Percentiles rank a stretch among this genome's conserved stretches.
Conservation (phyloP, 2,113 vertebrate species). For the Mola mola region DNA sequence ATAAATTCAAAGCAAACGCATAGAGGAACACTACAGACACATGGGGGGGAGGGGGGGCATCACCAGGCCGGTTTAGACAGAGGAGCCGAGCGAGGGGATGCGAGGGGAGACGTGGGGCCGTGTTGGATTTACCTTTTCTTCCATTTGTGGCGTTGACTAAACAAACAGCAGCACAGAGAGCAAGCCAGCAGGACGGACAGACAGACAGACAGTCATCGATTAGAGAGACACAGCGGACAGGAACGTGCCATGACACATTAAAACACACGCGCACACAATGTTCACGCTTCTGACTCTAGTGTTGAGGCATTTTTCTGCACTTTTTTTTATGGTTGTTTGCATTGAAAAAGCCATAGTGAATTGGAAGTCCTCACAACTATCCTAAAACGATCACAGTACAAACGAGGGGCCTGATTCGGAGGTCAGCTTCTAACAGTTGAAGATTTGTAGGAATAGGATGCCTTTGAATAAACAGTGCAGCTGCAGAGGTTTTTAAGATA, state of each 20-base stretch:
- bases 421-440: background rate
- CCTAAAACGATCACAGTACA: background rate
- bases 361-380: background rate
- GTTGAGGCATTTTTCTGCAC: background rate
- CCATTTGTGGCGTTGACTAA: conserved; percentile 95
- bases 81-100: background rate
- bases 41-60: conserved; percentile 9
- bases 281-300: background rate
- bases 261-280: conserved; percentile 5
- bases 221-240: conserved; percentile 66
- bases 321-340: background rate
- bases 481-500: background rate
- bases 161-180: conserved; percentile 84
- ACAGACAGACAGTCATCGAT: conserved; percentile 72
- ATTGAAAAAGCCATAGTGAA: no score
- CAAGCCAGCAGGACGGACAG: conserved; percentile 86
- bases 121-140: conserved; percentile 94
- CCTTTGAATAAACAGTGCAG: background rate
- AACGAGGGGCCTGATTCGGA: background rate
- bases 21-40: background rate
- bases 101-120: conserved; percentile 21
- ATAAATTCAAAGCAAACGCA: conserved; percentile 9
- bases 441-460: conserved; percentile 12
- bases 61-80: conserved; percentile 30
- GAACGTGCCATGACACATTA: conserved; percentile 48